A percentile compares a stretch with the other conserved stretches of the same genome.
Evolutionary conservation across 2,888 invertebrate genomes (phyloP).

Genomic region (Lasioglossum leucozonium): DNA sequence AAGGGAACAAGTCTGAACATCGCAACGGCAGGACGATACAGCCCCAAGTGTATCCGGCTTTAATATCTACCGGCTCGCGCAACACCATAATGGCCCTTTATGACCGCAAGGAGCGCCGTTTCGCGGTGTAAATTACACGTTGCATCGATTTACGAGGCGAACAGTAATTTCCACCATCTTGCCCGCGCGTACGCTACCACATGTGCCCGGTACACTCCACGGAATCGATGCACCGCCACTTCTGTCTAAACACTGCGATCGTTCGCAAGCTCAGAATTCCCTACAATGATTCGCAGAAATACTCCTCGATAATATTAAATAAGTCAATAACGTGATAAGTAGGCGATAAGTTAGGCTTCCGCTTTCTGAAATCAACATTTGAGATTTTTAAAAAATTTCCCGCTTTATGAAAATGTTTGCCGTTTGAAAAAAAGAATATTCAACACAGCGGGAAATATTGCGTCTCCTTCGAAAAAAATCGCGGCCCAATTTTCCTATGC

Average conservation of each 20-base stretch:
- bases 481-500: background rate
- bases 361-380: no score
- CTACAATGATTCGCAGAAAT: background rate
- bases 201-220: background rate
- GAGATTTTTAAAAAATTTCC: no score
- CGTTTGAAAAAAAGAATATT: background rate
- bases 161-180: slow-evolving; percentile 68
- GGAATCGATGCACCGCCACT: background rate
- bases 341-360: no score
- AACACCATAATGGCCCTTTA: slow-evolving; percentile 57
- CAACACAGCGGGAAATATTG: background rate
- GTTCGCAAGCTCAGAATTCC: background rate
- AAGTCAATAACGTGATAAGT: background rate
- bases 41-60: slow-evolving; percentile 31
- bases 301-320: background rate
- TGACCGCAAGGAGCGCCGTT: slow-evolving; percentile 45
- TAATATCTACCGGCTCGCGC: slow-evolving; percentile 58
- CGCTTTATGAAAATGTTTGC: background rate
- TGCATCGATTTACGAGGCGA: slow-evolving; percentile 70
- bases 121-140: slow-evolving; percentile 69
- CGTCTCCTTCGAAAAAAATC: no score
- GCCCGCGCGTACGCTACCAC: slow-evolving; percentile 4
- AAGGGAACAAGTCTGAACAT: background rate
- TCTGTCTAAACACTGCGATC: background rate
- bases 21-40: slow-evolving; percentile 40